These are phyloP conservation scores for Seira sanloemensis DNA, from an alignment of 2,888 invertebrate genomes.

Conservation along the genomic window DNA sequence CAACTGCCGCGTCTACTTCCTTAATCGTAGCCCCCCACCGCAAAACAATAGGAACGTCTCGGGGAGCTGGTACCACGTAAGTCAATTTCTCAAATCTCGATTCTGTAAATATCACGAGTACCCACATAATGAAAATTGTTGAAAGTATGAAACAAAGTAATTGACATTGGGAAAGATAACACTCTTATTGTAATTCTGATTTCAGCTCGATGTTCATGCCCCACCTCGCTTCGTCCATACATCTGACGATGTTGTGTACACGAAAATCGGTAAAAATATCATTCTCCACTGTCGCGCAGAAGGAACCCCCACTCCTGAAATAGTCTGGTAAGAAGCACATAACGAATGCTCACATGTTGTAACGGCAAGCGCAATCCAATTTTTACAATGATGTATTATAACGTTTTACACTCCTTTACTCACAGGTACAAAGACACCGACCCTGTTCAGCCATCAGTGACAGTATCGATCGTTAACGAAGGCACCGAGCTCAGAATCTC, in stretches of 20 bases:
- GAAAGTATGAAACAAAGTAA: no score
- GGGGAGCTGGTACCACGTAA: slow-evolving; percentile 98
- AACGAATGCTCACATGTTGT: not conserved
- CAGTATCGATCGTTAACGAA: slow-evolving; percentile 86
- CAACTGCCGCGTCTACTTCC: slow-evolving; percentile 94
- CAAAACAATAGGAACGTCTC: slow-evolving; percentile 83
- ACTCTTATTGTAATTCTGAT: no score
- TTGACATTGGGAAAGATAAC: no score
- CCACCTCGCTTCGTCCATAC: slow-evolving; percentile 96
- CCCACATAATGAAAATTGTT: no score
- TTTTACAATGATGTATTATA: no score
- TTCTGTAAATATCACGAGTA: no score
- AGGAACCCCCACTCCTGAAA: slow-evolving; percentile 96
- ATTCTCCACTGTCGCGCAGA: slow-evolving; percentile 97
- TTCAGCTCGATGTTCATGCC: slow-evolving; percentile 97
- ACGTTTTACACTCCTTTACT: not conserved
- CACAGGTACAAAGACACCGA: slow-evolving; percentile 73
- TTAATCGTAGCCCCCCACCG: slow-evolving; percentile 94
- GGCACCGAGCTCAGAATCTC: slow-evolving; percentile 95
- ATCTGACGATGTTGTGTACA: slow-evolving; percentile 96
- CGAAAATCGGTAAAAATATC: slow-evolving; percentile 96
- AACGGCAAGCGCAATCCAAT: no score
- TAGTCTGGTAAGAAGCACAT: slow-evolving; percentile 90
- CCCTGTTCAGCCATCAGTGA: slow-evolving; percentile 73
- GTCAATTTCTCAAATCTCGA: no score